Evolutionary conservation across 2,113 vertebrate genomes (phyloP).

Genomic region (mouse (Mus musculus)): DNA sequence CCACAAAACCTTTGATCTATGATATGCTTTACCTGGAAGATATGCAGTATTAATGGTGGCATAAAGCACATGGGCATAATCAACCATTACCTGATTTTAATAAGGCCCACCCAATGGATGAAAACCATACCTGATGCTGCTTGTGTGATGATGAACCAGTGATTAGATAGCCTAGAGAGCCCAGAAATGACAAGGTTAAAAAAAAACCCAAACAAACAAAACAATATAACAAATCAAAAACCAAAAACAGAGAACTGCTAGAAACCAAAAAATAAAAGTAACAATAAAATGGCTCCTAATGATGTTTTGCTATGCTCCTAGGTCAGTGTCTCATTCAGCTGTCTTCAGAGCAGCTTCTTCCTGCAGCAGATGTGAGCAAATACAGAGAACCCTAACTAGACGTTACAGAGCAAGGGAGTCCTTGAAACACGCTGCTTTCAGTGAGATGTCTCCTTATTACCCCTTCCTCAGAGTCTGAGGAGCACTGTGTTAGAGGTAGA

Average conservation of each 20-base stretch:
- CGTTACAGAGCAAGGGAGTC: background rate
- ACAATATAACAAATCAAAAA: no score
- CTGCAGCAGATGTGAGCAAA: background rate
- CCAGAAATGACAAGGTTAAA: background rate
- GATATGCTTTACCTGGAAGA: background rate
- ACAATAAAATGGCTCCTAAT: background rate
- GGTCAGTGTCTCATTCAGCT: background rate
- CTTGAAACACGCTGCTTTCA: background rate
- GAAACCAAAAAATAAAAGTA: background rate
- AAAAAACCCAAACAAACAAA: background rate
- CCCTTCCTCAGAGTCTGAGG: background rate
- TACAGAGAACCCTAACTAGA: background rate
- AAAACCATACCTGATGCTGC: background rate
- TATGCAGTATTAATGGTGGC: background rate
- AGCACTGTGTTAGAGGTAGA: no score
- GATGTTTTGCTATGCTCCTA: background rate
- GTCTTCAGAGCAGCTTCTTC: background rate
- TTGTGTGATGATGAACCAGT: background rate
- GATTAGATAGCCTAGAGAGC: background rate
- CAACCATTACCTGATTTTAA: background rate
- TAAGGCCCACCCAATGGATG: background rate
- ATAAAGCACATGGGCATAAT: background rate
- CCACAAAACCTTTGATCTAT: background rate
- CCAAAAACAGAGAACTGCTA: background rate
- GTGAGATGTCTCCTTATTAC: background rate